phyloP scores from a whole-genome alignment of 2,113 vertebrate species.

The Tachuris rubrigastra region DNA sequence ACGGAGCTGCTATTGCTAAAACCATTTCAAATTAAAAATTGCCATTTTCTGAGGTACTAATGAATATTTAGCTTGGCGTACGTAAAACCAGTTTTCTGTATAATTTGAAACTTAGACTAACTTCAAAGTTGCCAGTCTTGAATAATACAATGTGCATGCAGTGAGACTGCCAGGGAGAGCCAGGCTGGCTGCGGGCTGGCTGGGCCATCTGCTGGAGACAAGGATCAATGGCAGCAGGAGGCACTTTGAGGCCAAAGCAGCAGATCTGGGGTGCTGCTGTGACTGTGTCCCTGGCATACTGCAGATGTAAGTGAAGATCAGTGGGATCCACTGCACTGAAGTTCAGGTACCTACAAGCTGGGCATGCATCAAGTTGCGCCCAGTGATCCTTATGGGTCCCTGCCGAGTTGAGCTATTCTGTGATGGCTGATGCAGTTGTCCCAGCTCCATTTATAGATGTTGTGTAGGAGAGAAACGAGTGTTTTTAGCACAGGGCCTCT shows the following conservation, averaged over 20 bases:
- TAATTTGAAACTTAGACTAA: neutral
- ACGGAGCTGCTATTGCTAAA: neutral
- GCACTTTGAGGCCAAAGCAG: neutral
- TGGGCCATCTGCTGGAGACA: conserved; percentile 39
- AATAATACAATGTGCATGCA: accelerated
- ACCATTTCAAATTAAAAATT: neutral
- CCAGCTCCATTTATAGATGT: neutral
- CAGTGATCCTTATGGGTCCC: accelerated
- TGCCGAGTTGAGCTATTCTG: neutral
- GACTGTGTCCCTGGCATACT: accelerated
- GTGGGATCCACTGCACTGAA: neutral
- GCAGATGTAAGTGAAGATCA: neutral
- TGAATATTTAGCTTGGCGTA: neutral
- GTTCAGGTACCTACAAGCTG: neutral
- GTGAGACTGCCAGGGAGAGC: neutral
- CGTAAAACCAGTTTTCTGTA: neutral
- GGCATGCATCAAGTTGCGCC: accelerated
- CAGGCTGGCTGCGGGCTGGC: neutral
- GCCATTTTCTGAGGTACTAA: neutral
- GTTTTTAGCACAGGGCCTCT: neutral
- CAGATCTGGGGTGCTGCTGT: neutral
- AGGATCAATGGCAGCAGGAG: accelerated
- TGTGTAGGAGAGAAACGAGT: neutral
- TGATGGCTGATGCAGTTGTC: neutral
- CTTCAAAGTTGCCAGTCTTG: neutral